A percentile compares a stretch with the other conserved stretches of the same genome.
Conservation (phyloP, 2,888 invertebrate genomes). For the Drosophila recens region DNA sequence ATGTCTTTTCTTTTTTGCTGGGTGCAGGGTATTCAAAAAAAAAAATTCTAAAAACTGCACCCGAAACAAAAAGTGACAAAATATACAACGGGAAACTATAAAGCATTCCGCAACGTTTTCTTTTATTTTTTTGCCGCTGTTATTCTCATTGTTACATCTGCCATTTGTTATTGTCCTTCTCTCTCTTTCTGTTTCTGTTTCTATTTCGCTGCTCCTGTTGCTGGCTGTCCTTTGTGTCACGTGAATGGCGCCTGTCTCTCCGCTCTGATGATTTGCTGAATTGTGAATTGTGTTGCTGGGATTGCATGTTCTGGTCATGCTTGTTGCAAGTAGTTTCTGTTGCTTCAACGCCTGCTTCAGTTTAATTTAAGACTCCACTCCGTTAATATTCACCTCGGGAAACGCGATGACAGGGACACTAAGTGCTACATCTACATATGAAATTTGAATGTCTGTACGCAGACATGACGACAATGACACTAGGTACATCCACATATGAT, state of each 20-base stretch:
- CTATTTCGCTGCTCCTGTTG: constrained; percentile 54
- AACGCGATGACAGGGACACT: neutral
- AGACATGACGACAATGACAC: too few relatives aligned
- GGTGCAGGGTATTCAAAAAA: constrained; percentile 3
- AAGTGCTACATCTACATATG: constrained; percentile 1
- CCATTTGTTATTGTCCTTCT: constrained; percentile 62
- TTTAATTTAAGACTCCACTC: constrained; percentile 52
- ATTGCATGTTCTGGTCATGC: constrained; percentile 42
- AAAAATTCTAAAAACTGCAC: constrained; percentile 53
- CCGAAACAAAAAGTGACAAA: constrained; percentile 31
- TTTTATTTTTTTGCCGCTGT: constrained; percentile 34
- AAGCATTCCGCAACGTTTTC: constrained; percentile 68
- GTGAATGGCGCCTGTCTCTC: constrained; percentile 57
- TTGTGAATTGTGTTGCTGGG: constrained; percentile 44
- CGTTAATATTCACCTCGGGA: constrained; percentile 44
- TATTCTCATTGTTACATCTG: constrained; percentile 56
- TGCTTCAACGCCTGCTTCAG: constrained; percentile 33
- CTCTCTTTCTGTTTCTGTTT: constrained; percentile 39
- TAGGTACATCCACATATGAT: too few relatives aligned
- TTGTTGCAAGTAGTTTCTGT: constrained; percentile 25
- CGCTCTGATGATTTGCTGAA: constrained; percentile 54
- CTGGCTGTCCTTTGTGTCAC: constrained; percentile 60
- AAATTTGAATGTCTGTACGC: neutral
- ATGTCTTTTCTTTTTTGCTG: constrained; percentile 1
- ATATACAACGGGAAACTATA: constrained; percentile 67